These are phyloP conservation scores for Papilio glaucus DNA, from an alignment of 1,140 invertebrate genomes.

Conservation along the genomic window DNA sequence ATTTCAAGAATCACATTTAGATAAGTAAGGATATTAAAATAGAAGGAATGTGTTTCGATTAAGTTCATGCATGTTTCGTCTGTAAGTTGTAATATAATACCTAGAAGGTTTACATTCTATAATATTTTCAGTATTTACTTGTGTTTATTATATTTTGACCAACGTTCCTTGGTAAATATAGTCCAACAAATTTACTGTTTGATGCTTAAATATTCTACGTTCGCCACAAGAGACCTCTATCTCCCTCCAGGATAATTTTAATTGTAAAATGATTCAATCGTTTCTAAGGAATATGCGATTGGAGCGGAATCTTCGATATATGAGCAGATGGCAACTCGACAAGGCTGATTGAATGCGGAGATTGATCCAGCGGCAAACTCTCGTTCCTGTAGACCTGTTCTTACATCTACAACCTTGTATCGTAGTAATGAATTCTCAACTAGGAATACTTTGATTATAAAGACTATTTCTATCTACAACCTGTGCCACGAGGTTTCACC, in stretches of 20 bases:
- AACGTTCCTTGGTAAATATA: too few relatives aligned
- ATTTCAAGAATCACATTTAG: too few relatives aligned
- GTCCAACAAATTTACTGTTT: too few relatives aligned
- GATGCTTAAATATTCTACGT: neutral
- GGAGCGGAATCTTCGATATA: neutral
- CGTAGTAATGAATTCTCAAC: neutral
- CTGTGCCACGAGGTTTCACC: too few relatives aligned
- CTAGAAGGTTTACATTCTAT: too few relatives aligned
- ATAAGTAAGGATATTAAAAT: too few relatives aligned
- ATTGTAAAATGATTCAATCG: neutral
- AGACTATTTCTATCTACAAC: too few relatives aligned
- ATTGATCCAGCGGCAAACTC: slow-evolving; percentile 16
- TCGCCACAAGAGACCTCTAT: neutral
- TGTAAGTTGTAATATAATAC: too few relatives aligned
- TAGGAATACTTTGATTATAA: neutral
- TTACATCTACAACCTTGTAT: neutral
- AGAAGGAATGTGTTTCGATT: too few relatives aligned
- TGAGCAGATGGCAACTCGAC: neutral
- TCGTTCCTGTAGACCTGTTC: neutral
- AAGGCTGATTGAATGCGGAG: slow-evolving; percentile 1
- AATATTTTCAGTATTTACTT: too few relatives aligned
- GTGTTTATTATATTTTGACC: too few relatives aligned
- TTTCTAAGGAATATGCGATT: neutral
- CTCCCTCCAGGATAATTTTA: neutral
- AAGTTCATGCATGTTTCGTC: too few relatives aligned